These are phyloP conservation scores for Acanthoscelides obtectus DNA, from an alignment of 2,888 invertebrate species.

Conservation along the genomic window DNA sequence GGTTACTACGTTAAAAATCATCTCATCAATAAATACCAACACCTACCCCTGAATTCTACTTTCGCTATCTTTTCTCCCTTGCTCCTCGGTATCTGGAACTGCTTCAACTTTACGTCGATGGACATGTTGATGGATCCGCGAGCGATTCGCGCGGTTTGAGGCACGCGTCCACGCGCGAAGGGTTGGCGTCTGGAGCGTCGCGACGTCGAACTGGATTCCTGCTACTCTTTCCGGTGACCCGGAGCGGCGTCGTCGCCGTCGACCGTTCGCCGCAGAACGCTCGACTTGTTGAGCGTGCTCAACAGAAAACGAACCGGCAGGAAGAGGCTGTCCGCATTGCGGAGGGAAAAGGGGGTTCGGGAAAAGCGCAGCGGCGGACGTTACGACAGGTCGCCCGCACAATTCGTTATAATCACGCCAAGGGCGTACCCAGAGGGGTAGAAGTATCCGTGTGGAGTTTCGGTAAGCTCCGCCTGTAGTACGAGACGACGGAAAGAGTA, in stretches of 20 bases:
- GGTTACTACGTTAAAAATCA: too few species aligned
- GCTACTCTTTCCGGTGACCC: background rate
- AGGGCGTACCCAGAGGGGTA: too few species aligned
- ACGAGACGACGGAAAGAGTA: too few species aligned
- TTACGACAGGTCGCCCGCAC: too few species aligned
- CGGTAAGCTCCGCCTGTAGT: too few species aligned
- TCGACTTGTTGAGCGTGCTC: slow-evolving; percentile 21
- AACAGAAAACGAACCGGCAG: background rate
- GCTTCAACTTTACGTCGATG: slow-evolving; percentile 61
- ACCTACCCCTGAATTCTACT: slow-evolving; percentile 74
- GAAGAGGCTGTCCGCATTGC: background rate
- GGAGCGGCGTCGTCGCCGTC: slow-evolving; percentile 37
- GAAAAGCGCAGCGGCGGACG: background rate
- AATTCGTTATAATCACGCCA: too few species aligned
- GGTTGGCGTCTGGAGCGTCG: slow-evolving; percentile 21
- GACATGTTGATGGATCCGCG: slow-evolving; percentile 54
- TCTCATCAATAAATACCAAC: too few species aligned
- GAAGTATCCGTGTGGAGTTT: too few species aligned
- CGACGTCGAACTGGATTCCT: background rate
- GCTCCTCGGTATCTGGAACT: slow-evolving; percentile 64
- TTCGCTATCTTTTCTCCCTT: slow-evolving; percentile 65
- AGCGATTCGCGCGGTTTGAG: slow-evolving; percentile 5
- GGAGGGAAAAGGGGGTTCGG: background rate
- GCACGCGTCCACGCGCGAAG: slow-evolving; percentile 12
- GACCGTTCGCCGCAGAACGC: slow-evolving; percentile 35